phyloP scores from a whole-genome alignment of 2,113 vertebrate species.

The Calypte anna region DNA sequence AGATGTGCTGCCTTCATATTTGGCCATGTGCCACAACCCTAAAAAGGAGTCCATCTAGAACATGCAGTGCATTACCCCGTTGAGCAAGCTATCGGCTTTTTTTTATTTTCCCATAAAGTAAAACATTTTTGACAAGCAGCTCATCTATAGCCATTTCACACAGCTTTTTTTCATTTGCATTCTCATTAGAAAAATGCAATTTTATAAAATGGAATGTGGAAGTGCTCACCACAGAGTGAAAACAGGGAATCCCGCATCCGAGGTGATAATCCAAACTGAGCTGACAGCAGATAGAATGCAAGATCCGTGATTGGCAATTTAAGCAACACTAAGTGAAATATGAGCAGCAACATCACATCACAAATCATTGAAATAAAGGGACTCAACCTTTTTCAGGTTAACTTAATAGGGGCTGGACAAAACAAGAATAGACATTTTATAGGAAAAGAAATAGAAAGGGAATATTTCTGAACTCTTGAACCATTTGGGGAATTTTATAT shows the following conservation, averaged over 20 bases:
- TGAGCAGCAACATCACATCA: slow-evolving; percentile 77
- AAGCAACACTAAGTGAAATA: slow-evolving; percentile 75
- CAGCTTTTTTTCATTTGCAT: slow-evolving; percentile 87
- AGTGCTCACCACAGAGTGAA: slow-evolving; percentile 60
- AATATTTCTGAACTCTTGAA: slow-evolving; percentile 23
- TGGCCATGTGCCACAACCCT: slow-evolving; percentile 80
- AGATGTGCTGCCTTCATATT: slow-evolving; percentile 76
- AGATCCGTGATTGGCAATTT: slow-evolving; percentile 79
- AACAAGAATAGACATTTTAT: slow-evolving; percentile 63
- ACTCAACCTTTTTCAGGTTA: slow-evolving; percentile 74
- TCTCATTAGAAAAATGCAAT: slow-evolving; percentile 89
- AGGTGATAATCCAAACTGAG: slow-evolving; percentile 72
- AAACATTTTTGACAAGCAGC: slow-evolving; percentile 85
- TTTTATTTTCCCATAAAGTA: slow-evolving; percentile 38
- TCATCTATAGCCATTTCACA: slow-evolving; percentile 84
- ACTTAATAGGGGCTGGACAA: slow-evolving; percentile 66
- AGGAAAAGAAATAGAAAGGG: slow-evolving; percentile 33
- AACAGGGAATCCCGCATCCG: slow-evolving; percentile 60
- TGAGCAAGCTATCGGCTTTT: slow-evolving; percentile 7
- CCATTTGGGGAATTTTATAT: background rate
- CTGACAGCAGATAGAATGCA: slow-evolving; percentile 74
- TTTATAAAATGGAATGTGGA: slow-evolving; percentile 77
- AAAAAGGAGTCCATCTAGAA: slow-evolving; percentile 74
- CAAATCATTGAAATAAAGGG: slow-evolving; percentile 72
- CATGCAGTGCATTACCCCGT: slow-evolving; percentile 32